These are phyloP conservation scores for Temnothorax curvispinosus DNA, from an alignment of 1,140 invertebrate species.

Conservation along the genomic window DNA sequence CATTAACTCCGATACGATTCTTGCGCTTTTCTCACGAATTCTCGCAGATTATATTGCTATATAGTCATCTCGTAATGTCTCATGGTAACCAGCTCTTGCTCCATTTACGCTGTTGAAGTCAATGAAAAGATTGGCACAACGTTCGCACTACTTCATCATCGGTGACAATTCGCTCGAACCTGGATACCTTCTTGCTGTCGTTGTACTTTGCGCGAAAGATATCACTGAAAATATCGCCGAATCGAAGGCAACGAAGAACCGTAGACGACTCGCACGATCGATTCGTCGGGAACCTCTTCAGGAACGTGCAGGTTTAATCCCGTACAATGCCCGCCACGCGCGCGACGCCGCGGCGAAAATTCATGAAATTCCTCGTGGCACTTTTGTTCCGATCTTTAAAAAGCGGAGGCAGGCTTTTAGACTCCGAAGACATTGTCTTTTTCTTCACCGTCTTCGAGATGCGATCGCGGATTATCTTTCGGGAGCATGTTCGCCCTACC, in stretches of 20 bases:
- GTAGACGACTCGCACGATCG: constrained; percentile 42
- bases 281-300: constrained; percentile 30
- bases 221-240: constrained; percentile 10
- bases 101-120: constrained; percentile 33
- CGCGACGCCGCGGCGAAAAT: constrained; percentile 6
- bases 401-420: constrained; percentile 39
- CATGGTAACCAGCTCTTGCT: neutral
- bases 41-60: constrained; percentile 11
- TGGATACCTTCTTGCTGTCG: neutral
- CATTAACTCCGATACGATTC: neutral
- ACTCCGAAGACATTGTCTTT: neutral
- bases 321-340: constrained; percentile 37
- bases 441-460: constrained; percentile 6
- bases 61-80: constrained; percentile 2
- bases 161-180: constrained; percentile 3
- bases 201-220: no score
- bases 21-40: constrained; percentile 21
- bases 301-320: constrained; percentile 47
- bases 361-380: constrained; percentile 29
- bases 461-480: constrained; percentile 20
- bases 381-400: constrained; percentile 36
- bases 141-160: neutral
- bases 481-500: neutral
- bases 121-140: constrained; percentile 30
- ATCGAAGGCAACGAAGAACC: constrained; percentile 33